These are phyloP conservation scores for Helleia helle DNA, from an alignment of 2,888 invertebrate genomes.

Conservation along the genomic window DNA sequence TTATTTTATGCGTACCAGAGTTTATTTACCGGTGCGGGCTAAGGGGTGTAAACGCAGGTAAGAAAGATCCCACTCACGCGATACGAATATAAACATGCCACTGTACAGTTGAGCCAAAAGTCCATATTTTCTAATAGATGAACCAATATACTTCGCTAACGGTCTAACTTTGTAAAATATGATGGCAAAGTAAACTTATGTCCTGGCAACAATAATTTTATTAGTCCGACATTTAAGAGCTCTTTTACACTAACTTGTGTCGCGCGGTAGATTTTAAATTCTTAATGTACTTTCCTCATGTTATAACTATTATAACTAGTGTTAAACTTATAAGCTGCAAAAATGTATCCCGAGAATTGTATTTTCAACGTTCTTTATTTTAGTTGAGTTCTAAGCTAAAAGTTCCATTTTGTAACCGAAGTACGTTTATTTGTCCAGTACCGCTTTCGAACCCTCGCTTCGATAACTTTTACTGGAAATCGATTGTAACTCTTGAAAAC, in stretches of 20 bases:
- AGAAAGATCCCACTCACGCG: slow-evolving; percentile 31
- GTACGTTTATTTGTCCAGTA: slow-evolving; percentile 12
- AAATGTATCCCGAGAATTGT: slow-evolving; percentile 5
- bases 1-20: slow-evolving; percentile 31
- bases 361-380: slow-evolving; percentile 10
- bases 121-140: slow-evolving; percentile 61
- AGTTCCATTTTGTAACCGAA: slow-evolving; percentile 10
- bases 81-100: slow-evolving; percentile 36
- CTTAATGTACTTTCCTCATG: too few species aligned
- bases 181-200: slow-evolving; percentile 13
- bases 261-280: too few species aligned
- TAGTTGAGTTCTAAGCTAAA: slow-evolving; percentile 8
- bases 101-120: slow-evolving; percentile 30
- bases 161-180: slow-evolving; percentile 42
- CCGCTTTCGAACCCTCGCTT: slow-evolving; percentile 8
- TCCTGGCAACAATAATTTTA: slow-evolving; percentile 13
- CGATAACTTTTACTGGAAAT: slow-evolving; percentile 13
- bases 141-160: slow-evolving; percentile 63
- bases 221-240: slow-evolving; percentile 12
- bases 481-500: slow-evolving; percentile 12
- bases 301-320: not conserved
- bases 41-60: slow-evolving; percentile 21
- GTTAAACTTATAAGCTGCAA: not conserved
- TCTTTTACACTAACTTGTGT: not conserved
- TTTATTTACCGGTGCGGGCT: slow-evolving; percentile 29